Evolutionary conservation across 2,888 invertebrate genomes (phyloP).

Genomic region (Lithosia quadra): DNA sequence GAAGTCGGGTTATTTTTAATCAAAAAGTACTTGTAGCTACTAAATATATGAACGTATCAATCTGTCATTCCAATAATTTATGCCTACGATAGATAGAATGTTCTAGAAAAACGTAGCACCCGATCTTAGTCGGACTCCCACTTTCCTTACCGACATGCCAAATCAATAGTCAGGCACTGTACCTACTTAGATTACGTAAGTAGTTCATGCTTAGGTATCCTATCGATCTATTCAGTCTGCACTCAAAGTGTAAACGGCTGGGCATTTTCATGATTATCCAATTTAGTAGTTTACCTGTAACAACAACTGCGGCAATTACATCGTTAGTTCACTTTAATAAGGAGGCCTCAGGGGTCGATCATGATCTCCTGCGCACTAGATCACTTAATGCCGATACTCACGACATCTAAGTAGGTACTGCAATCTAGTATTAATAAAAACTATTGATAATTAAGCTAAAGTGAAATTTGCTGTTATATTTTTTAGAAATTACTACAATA

Average conservation of each 20-base stretch:
- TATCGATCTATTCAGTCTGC: not conserved
- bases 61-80: too few species aligned
- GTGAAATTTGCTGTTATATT: too few species aligned
- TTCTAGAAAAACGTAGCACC: not conserved
- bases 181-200: not conserved
- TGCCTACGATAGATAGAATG: not conserved
- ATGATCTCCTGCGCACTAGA: constrained; percentile 59
- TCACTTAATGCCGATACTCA: constrained; percentile 52
- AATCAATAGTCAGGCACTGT: not conserved
- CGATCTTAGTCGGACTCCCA: not conserved
- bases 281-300: constrained; percentile 59
- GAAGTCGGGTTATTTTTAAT: too few species aligned
- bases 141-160: not conserved
- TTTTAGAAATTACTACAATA: too few species aligned
- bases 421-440: not conserved
- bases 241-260: constrained; percentile 26
- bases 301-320: constrained; percentile 71
- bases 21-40: too few species aligned
- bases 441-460: not conserved
- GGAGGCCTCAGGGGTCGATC: constrained; percentile 64
- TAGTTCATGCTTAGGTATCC: not conserved
- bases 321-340: constrained; percentile 79
- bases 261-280: constrained; percentile 59
- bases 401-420: constrained; percentile 15
- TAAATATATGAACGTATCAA: too few species aligned